Conservation (phyloP, 2,113 vertebrate species). For the Nanorana parkeri region DNA sequence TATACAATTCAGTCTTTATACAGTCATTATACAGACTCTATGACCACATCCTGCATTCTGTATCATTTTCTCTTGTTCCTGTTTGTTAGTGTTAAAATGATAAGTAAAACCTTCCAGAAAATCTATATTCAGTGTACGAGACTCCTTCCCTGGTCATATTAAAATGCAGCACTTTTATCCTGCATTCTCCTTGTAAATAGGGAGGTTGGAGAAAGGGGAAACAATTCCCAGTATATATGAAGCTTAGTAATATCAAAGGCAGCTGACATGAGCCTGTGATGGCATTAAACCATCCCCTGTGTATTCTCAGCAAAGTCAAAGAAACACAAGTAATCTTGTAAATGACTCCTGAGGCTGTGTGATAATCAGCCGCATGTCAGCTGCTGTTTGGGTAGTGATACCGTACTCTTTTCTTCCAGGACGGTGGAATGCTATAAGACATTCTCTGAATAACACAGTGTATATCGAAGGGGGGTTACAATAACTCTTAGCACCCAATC, state of each 20-base stretch:
- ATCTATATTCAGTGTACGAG: background rate
- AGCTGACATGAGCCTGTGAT: slow-evolving; percentile 33
- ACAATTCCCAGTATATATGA: slow-evolving; percentile 42
- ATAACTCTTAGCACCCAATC: slow-evolving; percentile 9
- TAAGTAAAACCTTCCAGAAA: background rate
- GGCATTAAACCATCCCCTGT: slow-evolving; percentile 34
- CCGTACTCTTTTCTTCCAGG: slow-evolving; percentile 7
- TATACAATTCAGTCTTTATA: too few species aligned
- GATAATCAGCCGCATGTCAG: slow-evolving; percentile 2
- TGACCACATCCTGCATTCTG: too few species aligned
- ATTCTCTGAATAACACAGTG: background rate
- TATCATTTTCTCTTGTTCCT: too few species aligned
- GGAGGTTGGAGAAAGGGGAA: slow-evolving; percentile 11
- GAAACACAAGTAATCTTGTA: slow-evolving; percentile 38
- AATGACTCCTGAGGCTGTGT: slow-evolving; percentile 37
- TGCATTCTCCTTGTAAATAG: slow-evolving; percentile 25
- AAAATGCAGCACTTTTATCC: slow-evolving; percentile 25
- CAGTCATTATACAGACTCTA: too few species aligned
- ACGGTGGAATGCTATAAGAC: slow-evolving; percentile 17
- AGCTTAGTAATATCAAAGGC: slow-evolving; percentile 44
- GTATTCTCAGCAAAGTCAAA: slow-evolving; percentile 18
- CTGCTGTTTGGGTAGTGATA: slow-evolving; percentile 1
- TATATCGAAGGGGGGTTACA: background rate
- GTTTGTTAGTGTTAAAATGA: too few species aligned
- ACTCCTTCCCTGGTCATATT: slow-evolving; percentile 9